Conservation (phyloP, 2,113 vertebrate genomes). For the Helogale parvula region DNA sequence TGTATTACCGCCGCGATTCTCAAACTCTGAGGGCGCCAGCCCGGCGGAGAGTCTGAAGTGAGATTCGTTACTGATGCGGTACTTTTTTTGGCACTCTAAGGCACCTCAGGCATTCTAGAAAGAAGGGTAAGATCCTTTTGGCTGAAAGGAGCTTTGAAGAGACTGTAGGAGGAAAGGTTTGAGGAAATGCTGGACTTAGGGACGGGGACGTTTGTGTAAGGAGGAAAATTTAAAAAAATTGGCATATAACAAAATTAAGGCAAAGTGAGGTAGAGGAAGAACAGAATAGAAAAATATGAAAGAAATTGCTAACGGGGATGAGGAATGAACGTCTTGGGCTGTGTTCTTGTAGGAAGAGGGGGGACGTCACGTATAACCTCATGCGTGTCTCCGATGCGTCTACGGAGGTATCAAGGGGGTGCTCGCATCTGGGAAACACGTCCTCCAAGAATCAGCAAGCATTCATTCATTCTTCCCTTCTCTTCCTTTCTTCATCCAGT, state of each 20-base stretch:
- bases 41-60: too few species aligned
- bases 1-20: rapidly evolving
- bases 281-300: not conserved
- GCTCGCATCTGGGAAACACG: not conserved
- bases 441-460: not conserved
- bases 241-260: not conserved
- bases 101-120: not conserved
- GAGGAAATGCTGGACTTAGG: not conserved
- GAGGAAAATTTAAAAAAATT: not conserved
- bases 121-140: not conserved
- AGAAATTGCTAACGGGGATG: not conserved
- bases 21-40: not conserved
- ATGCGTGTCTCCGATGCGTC: not conserved
- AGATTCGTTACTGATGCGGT: too few species aligned
- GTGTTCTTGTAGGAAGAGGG: not conserved
- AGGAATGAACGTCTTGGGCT: not conserved
- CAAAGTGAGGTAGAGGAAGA: not conserved
- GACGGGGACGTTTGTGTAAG: not conserved
- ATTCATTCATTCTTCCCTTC: not conserved
- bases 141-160: not conserved
- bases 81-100: not conserved
- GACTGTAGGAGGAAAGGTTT: not conserved
- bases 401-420: too few species aligned
- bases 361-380: too few species aligned
- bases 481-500: not conserved